A percentile compares a stretch with the other conserved stretches of the same genome.
These are phyloP conservation scores for Paradoxurus hermaphroditus DNA, from an alignment of 2,113 vertebrate species.

Conservation along the genomic window DNA sequence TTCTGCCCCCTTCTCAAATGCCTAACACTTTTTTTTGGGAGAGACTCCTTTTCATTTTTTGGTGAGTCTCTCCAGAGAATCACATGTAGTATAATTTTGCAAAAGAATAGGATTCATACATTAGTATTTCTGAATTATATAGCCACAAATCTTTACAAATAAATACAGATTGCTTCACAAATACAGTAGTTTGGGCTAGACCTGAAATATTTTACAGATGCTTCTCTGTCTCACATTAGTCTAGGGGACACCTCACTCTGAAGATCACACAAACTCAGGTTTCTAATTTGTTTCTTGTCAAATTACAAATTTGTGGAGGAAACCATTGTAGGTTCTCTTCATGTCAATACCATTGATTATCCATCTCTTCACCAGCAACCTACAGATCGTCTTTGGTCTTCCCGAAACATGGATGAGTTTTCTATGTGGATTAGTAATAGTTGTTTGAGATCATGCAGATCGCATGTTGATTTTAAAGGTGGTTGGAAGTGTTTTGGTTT, in stretches of 20 bases:
- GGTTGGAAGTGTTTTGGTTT: neutral
- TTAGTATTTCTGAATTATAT: neutral
- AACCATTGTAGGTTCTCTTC: neutral
- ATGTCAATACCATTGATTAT: neutral
- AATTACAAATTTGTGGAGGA: neutral
- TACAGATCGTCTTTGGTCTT: neutral
- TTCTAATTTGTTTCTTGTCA: neutral
- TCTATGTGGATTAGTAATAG: neutral
- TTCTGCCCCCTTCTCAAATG: conserved; percentile 4
- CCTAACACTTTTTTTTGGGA: neutral
- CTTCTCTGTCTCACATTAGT: neutral
- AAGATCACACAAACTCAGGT: neutral
- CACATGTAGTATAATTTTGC: neutral
- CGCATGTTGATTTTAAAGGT: neutral
- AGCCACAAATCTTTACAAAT: neutral
- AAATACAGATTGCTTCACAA: neutral
- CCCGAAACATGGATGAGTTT: neutral
- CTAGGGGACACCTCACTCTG: neutral
- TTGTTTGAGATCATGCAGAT: neutral
- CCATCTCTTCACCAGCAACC: neutral
- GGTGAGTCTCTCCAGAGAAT: neutral
- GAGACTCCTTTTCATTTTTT: neutral
- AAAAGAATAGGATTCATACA: neutral
- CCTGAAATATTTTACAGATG: neutral
- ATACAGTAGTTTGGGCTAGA: neutral